Conservation (phyloP, 2,113 vertebrate species). For the Haliaeetus leucogaster region DNA sequence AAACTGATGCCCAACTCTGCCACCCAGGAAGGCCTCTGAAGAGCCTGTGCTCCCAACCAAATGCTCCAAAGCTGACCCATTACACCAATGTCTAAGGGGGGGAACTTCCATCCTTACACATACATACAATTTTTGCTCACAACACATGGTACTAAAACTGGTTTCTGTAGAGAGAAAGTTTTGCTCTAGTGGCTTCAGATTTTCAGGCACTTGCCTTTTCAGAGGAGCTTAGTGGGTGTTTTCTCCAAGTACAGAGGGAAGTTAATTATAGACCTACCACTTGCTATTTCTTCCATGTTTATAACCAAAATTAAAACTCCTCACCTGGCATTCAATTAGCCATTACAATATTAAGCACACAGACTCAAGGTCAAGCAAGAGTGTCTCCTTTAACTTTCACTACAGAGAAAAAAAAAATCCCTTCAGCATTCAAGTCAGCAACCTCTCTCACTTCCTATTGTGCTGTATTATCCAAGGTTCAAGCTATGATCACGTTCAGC, state of each 20-base stretch:
- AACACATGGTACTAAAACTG: neutral
- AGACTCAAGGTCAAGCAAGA: neutral
- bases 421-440: neutral
- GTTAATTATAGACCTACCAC: neutral
- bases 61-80: accelerated
- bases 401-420: neutral
- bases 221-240: neutral
- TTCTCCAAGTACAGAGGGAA: neutral
- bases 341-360: neutral
- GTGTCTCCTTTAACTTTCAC: neutral
- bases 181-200: neutral
- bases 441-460: neutral
- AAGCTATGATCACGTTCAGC: accelerated
- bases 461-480: neutral
- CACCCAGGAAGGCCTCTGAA: neutral
- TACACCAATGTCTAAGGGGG: neutral
- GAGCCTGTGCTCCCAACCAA: accelerated
- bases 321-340: neutral
- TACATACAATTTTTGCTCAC: neutral
- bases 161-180: neutral
- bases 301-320: neutral
- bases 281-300: neutral
- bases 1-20: neutral
- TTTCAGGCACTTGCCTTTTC: neutral
- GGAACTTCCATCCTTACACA: neutral